phyloP scores from a whole-genome alignment of 2,797 vertebrate genomes.

The Chromis chromis region DNA sequence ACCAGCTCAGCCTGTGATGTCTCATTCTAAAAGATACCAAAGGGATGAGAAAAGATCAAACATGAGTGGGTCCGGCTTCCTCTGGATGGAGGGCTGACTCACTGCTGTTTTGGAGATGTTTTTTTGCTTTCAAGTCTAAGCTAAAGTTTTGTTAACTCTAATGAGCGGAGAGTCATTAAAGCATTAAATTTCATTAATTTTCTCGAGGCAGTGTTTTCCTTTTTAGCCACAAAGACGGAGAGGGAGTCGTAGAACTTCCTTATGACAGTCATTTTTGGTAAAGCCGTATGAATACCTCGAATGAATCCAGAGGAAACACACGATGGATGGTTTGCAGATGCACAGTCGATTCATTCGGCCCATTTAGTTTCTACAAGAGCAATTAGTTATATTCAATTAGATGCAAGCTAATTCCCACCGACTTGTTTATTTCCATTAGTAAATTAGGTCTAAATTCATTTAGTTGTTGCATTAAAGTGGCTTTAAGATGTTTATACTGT shows the following conservation, averaged over 20 bases:
- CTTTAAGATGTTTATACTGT: neutral
- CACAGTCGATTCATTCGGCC: neutral
- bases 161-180: conserved; percentile 12
- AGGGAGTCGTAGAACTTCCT: too few species aligned
- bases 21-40: conserved; percentile 13
- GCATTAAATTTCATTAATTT: neutral
- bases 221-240: neutral
- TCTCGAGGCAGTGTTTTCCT: neutral
- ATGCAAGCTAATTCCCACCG: neutral
- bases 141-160: neutral
- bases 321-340: conserved; percentile 2
- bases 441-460: neutral
- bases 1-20: conserved; percentile 30
- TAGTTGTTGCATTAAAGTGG: neutral
- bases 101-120: conserved; percentile 3
- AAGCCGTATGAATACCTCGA: neutral
- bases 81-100: conserved; percentile 22
- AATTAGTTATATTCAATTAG: conserved; percentile 4
- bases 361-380: neutral
- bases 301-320: neutral
- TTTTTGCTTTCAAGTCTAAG: neutral
- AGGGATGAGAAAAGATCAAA: conserved; percentile 34
- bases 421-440: neutral
- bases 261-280: neutral
- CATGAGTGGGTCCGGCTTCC: conserved; percentile 1